Evolutionary conservation across 2,797 vertebrate species (phyloP).

Genomic region (Eidolon dupreanum): DNA sequence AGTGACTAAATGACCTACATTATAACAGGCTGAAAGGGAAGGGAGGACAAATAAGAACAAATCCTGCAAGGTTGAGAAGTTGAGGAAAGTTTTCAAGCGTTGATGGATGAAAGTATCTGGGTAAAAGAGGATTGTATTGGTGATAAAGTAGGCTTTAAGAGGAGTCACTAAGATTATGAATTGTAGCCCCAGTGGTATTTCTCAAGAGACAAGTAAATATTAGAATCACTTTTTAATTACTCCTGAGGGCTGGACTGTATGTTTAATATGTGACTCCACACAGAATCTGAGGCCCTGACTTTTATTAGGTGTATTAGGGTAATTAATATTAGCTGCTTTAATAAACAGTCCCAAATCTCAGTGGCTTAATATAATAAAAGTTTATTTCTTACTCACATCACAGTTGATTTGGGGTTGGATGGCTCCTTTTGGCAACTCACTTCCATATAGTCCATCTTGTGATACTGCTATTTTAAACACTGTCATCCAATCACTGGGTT

Average conservation of each 20-base stretch:
- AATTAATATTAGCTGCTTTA: conserved; percentile 69
- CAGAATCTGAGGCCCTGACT: conserved; percentile 45
- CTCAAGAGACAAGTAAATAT: conserved; percentile 63
- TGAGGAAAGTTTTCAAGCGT: neutral
- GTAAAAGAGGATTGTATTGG: neutral
- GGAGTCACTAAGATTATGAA: conserved; percentile 66
- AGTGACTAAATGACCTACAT: neutral
- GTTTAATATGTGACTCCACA: conserved; percentile 64
- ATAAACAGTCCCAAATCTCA: conserved; percentile 49
- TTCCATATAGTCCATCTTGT: neutral
- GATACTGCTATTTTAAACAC: neutral
- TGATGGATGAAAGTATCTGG: neutral
- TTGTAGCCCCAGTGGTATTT: conserved; percentile 42
- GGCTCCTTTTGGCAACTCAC: neutral
- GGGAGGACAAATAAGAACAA: neutral
- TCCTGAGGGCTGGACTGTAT: neutral
- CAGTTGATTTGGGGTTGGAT: neutral
- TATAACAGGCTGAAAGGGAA: neutral
- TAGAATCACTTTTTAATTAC: conserved; percentile 73
- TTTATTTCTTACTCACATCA: conserved; percentile 12
- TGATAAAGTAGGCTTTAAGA: conserved; percentile 52
- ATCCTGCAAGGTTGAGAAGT: neutral
- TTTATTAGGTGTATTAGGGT: conserved; percentile 52
- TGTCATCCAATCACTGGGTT: neutral
- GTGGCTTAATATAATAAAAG: conserved; percentile 37